Percentiles rank a stretch among this genome's conserved stretches.
These are phyloP conservation scores for Cyrtodaria siliqua DNA, from an alignment of 2,888 invertebrate genomes.

Conservation along the genomic window DNA sequence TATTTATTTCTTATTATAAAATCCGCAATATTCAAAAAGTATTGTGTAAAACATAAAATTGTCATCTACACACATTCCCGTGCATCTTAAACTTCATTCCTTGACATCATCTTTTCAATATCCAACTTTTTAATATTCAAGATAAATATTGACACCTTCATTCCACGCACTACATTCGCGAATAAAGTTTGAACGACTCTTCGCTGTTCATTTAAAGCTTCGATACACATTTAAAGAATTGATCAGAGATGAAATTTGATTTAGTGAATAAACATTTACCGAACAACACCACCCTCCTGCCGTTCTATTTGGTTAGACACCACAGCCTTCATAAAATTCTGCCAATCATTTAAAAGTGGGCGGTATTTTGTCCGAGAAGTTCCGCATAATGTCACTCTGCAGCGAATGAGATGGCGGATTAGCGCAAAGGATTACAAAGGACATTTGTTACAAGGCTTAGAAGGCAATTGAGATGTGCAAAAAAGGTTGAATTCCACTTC, in stretches of 20 bases:
- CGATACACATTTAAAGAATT: conserved; percentile 47
- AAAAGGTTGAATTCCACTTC: conserved; percentile 31
- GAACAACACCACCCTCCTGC: conserved; percentile 61
- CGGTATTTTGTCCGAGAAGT: conserved; percentile 22
- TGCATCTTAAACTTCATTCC: no score
- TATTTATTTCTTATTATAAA: no score
- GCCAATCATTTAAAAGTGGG: conserved; percentile 43
- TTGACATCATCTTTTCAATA: background rate
- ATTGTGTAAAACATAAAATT: no score
- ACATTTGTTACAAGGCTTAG: background rate
- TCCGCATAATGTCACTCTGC: conserved; percentile 27
- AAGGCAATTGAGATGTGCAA: conserved; percentile 17
- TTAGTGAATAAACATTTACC: conserved; percentile 71
- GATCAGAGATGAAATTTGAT: conserved; percentile 66
- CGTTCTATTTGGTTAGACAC: conserved; percentile 61
- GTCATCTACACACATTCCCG: no score
- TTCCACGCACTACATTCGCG: conserved; percentile 16
- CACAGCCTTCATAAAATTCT: conserved; percentile 24
- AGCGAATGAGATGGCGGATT: conserved; percentile 42
- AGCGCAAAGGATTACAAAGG: background rate
- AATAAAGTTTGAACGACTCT: conserved; percentile 21
- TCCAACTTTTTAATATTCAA: background rate
- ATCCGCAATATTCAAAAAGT: no score
- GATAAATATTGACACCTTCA: conserved; percentile 22
- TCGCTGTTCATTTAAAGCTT: conserved; percentile 51